Evolutionary conservation across 2,888 invertebrate species (phyloP), one percentile per base, ranked within the genome.

Genomic region (Gordius sp.): DNA sequence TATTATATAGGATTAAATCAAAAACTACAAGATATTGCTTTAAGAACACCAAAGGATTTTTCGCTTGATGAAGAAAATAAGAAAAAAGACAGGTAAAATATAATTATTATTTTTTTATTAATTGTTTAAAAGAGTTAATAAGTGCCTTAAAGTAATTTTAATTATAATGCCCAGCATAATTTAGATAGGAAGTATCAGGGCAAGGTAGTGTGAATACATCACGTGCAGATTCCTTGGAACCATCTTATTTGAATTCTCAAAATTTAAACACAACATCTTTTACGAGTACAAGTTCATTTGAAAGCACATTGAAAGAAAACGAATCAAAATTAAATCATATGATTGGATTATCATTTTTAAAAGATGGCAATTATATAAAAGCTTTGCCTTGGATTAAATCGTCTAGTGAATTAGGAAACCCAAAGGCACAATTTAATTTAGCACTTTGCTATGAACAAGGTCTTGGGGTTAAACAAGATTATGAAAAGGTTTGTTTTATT

Each of bases 361-460:
- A 33, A 33, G 39, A 33, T 33, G 39, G n/a, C 8, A 33, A 33
- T n/a, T 33, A 33, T 33, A 33, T 33, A 33, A 8, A 33, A 33
- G 39, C 39, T 33, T 33, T 33, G n/a, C 39, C 39, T 13, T 33
- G 39, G 39, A 33, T 33, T 33, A 33, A 33, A 33, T 33, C 39
- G n/a, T 33, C 39, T 33, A 33, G 39, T 33, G 39, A 33, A 33
- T 33, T 33, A 33, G 39, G 39, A 8, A 33, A 33, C n/a, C 8
- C 8, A 33, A 33, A 33, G n/a, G 39, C 39, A 13, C 39, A 33
- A 33, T 33, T 33, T 33, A 33, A 33, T 33, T 33, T 33, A 33
- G 39, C 39, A 33, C 39, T 33, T 33, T 33, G 39, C n/a, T 33
- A 33, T 33, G 39, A 33, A 33, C 39, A 33, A 33, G 39, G 39